A percentile compares a stretch with the other conserved stretches of the same genome.
These are phyloP conservation scores for Beroe ovata DNA, from an alignment of 37 sponge, comb jelly and placozoan genomes.

Conservation along the genomic window DNA sequence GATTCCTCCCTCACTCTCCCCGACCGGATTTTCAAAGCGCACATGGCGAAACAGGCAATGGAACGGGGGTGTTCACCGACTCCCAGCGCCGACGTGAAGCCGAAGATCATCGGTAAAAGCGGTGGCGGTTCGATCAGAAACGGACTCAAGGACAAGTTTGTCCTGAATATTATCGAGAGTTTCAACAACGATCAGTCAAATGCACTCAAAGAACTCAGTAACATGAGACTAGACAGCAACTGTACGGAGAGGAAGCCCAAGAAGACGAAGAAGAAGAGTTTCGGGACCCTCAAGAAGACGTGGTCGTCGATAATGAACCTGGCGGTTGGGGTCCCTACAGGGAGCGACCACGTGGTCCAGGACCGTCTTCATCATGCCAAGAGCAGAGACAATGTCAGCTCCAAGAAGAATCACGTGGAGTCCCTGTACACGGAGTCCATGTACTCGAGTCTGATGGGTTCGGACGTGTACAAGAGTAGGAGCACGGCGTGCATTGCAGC, in stretches of 20 bases:
- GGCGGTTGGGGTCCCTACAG: constrained; percentile 37
- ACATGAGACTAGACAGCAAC: constrained; percentile 19
- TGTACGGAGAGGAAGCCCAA: constrained; percentile 4
- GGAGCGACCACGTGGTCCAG: not conserved
- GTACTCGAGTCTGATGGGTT: constrained; percentile 20
- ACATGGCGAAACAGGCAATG: constrained; percentile 57
- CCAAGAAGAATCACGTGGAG: constrained; percentile 29
- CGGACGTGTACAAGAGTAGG: constrained; percentile 54
- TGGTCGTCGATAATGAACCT: constrained; percentile 66
- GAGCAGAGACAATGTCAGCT: constrained; percentile 37
- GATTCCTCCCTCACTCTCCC: constrained; percentile 44
- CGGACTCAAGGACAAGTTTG: constrained; percentile 65
- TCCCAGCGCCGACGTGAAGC: constrained; percentile 1
- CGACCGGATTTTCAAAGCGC: constrained; percentile 28
- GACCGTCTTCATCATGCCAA: not conserved
- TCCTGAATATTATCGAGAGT: constrained; percentile 57
- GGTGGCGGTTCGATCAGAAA: constrained; percentile 37
- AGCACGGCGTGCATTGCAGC: constrained; percentile 63
- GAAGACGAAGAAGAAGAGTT: constrained; percentile 63
- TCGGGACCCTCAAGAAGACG: constrained; percentile 40
- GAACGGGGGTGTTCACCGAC: not conserved
- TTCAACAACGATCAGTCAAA: constrained; percentile 54
- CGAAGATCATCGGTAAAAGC: constrained; percentile 22
- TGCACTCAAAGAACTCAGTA: constrained; percentile 58
- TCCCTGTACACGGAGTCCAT: constrained; percentile 41